phyloP scores from a whole-genome alignment of 2,888 invertebrate species.

The Himalopsyche anomala region DNA sequence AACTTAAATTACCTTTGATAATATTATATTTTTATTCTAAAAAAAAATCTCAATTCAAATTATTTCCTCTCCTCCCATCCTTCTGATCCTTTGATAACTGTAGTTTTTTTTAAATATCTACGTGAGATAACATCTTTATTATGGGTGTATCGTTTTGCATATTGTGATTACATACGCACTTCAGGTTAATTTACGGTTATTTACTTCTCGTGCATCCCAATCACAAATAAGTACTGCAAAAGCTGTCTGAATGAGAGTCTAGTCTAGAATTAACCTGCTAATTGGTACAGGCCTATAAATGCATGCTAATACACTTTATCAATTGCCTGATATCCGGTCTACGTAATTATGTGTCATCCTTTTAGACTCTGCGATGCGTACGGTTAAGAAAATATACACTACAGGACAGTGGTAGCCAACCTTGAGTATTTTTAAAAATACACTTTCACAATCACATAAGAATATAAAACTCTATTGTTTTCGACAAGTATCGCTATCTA shows the following conservation, averaged over 20 bases:
- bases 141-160: too few species aligned
- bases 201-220: not conserved
- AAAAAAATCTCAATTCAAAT: too few species aligned
- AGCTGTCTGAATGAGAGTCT: not conserved
- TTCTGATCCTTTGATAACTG: too few species aligned
- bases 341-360: conserved; percentile 40
- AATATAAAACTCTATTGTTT: too few species aligned
- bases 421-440: not conserved
- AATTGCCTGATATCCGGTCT: conserved; percentile 39
- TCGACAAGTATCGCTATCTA: too few species aligned
- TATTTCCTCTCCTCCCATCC: too few species aligned
- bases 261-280: conserved; percentile 34
- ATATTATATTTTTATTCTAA: too few species aligned
- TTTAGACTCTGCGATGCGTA: not conserved
- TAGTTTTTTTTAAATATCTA: too few species aligned
- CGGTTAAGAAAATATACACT: conserved; percentile 22
- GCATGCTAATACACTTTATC: conserved; percentile 38
- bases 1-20: too few species aligned
- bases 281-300: conserved; percentile 35
- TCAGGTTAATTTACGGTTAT: not conserved
- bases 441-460: too few species aligned
- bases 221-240: not conserved
- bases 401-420: not conserved
- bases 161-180: not conserved
- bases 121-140: too few species aligned